Percentiles rank a stretch among this genome's conserved stretches.
phyloP scores from a whole-genome alignment of 2,888 invertebrate species.

The Hyposoter didymator region DNA sequence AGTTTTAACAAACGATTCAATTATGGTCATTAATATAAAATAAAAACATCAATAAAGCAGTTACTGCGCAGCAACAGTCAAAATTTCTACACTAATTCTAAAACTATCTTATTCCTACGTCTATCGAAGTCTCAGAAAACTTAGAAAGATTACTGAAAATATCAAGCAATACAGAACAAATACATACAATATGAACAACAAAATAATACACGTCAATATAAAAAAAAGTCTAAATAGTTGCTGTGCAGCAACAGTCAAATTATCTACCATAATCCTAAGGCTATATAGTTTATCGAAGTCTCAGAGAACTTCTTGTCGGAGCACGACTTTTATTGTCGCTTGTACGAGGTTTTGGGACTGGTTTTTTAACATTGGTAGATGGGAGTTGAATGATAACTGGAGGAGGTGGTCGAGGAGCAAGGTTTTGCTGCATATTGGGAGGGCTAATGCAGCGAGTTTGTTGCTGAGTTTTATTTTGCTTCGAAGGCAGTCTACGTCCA shows the following conservation, averaged over 20 bases:
- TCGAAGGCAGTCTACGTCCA: not conserved
- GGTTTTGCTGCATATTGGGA: not conserved
- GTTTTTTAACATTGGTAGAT: not conserved
- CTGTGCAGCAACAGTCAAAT: slow-evolving; percentile 1
- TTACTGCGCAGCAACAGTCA: slow-evolving; percentile 27
- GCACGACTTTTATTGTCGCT: slow-evolving; percentile 6
- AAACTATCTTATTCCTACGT: too few relatives aligned
- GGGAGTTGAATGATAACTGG: not conserved
- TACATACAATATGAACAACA: too few relatives aligned
- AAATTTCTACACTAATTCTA: not conserved
- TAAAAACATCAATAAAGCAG: not conserved
- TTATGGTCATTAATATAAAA: too few relatives aligned
- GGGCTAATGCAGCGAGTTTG: not conserved
- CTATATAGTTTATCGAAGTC: slow-evolving; percentile 30
- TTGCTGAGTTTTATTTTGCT: not conserved
- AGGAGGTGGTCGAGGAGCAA: not conserved
- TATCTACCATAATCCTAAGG: too few relatives aligned
- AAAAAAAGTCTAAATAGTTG: not conserved
- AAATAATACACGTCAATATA: not conserved
- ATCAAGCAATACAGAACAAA: too few relatives aligned
- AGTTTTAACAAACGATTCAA: too few relatives aligned
- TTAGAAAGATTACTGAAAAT: too few relatives aligned
- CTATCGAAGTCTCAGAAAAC: too few relatives aligned
- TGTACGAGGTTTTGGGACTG: not conserved
- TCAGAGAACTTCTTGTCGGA: slow-evolving; percentile 23